Conservation (phyloP, 2,888 invertebrate species). For the Fabriciana adippe region DNA sequence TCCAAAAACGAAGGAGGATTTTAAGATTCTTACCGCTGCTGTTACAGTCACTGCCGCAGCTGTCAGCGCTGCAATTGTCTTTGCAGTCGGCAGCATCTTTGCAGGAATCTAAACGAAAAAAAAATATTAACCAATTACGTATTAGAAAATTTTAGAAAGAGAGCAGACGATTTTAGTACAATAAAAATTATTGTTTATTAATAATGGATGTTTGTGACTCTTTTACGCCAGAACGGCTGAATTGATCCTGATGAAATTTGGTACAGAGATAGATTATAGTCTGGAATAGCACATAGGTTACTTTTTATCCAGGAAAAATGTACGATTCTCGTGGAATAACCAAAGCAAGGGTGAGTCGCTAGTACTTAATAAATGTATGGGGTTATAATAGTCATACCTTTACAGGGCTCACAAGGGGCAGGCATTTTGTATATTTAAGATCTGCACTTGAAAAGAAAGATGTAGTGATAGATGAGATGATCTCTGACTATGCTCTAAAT, state of each 20-base stretch:
- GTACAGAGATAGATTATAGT: too few species aligned
- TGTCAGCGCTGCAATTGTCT: constrained; percentile 50
- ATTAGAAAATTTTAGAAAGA: background rate
- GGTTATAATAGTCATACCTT: constrained; percentile 64
- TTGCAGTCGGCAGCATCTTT: constrained; percentile 63
- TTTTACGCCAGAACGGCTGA: too few species aligned
- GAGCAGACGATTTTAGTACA: background rate
- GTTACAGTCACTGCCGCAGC: constrained; percentile 49
- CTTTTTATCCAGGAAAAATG: too few species aligned
- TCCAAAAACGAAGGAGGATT: background rate
- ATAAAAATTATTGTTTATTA: too few species aligned
- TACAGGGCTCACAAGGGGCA: constrained; percentile 80
- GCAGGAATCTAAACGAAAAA: constrained; percentile 58
- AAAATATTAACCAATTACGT: constrained; percentile 3
- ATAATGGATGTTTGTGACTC: too few species aligned
- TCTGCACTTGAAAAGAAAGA: background rate
- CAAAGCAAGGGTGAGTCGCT: too few species aligned
- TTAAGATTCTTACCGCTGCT: constrained; percentile 26
- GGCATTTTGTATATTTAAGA: constrained; percentile 66
- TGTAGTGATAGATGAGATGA: constrained; percentile 13
- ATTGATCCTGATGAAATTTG: too few species aligned
- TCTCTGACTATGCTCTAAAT: constrained; percentile 42
- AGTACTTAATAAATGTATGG: background rate
- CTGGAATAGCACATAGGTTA: too few species aligned
- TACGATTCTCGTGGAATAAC: too few species aligned